These are phyloP conservation scores for Sebastes fasciatus DNA, from an alignment of 2,113 vertebrate genomes.

Conservation along the genomic window DNA sequence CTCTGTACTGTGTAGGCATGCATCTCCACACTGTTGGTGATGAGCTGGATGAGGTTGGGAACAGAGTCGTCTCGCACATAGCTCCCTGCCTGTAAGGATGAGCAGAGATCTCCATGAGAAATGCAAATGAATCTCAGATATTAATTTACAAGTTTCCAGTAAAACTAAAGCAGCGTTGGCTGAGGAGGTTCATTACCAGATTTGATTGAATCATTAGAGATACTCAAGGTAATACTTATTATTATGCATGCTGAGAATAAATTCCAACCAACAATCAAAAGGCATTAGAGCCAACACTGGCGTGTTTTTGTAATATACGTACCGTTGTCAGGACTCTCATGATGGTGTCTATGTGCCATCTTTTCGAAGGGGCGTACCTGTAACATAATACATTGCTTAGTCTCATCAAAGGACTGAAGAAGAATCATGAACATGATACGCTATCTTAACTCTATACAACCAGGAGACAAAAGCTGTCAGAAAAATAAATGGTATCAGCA, in stretches of 20 bases:
- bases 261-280: constrained; percentile 10
- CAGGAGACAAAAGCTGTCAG: constrained; percentile 74
- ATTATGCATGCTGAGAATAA: not conserved
- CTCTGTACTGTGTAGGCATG: constrained; percentile 98
- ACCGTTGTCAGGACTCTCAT: constrained; percentile 99
- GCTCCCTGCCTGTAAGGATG: constrained; percentile 92
- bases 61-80: constrained; percentile 98
- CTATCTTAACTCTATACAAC: not conserved
- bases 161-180: not conserved
- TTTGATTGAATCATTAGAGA: constrained; percentile 14
- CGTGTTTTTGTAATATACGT: constrained; percentile 65
- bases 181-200: constrained; percentile 10
- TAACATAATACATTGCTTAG: constrained; percentile 49
- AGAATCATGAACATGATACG: not conserved
- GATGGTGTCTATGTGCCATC: constrained; percentile 99
- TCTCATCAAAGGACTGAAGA: not conserved
- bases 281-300: not conserved
- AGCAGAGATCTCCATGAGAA: constrained; percentile 19
- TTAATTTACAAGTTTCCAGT: not conserved
- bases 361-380: constrained; percentile 98
- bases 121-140: not conserved
- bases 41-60: constrained; percentile 98
- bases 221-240: constrained; percentile 12
- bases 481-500: constrained; percentile 77
- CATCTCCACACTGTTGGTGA: constrained; percentile 99